Conservation (phyloP, 53 echinoderm and acorn worm genomes). For the Luidia sarsii region DNA sequence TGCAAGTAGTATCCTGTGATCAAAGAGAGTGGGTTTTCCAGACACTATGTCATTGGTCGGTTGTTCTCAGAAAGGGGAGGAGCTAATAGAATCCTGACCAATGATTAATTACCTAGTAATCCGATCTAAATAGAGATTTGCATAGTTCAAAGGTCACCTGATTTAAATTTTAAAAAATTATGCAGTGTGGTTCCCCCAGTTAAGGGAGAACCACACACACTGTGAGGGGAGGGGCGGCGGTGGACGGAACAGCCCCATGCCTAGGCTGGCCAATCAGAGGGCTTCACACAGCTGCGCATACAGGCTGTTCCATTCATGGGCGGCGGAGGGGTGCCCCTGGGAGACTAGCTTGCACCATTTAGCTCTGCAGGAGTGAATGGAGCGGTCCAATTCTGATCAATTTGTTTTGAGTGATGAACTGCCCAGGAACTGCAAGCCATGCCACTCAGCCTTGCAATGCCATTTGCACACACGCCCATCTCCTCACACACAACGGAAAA, state of each 20-base stretch:
- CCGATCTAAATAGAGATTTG: constrained; percentile 89
- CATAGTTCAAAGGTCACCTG: constrained; percentile 99
- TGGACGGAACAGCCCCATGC: constrained; percentile 36
- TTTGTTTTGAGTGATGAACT: constrained; percentile 22
- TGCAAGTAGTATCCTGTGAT: not conserved
- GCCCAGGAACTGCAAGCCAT: not conserved
- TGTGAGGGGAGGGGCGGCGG: constrained; percentile 3
- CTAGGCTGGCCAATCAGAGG: constrained; percentile 31
- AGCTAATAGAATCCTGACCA: constrained; percentile 60
- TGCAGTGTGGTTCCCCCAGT: constrained; percentile 45
- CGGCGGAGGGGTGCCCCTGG: constrained; percentile 35
- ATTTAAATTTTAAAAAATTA: constrained; percentile 97
- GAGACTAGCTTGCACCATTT: constrained; percentile 2
- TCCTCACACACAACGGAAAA: no score
- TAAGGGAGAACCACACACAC: constrained; percentile 64
- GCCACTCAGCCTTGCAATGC: no score
- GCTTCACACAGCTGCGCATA: constrained; percentile 9
- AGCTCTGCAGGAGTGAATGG: constrained; percentile 26
- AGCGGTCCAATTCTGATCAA: constrained; percentile 29
- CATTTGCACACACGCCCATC: no score
- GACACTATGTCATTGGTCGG: constrained; percentile 31
- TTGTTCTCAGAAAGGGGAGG: constrained; percentile 60
- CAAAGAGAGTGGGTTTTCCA: not conserved
- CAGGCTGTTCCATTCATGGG: constrained; percentile 33
- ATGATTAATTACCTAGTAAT: constrained; percentile 96